Conservation (phyloP, 2,797 vertebrate genomes). For the Protosalanx chinensis region DNA sequence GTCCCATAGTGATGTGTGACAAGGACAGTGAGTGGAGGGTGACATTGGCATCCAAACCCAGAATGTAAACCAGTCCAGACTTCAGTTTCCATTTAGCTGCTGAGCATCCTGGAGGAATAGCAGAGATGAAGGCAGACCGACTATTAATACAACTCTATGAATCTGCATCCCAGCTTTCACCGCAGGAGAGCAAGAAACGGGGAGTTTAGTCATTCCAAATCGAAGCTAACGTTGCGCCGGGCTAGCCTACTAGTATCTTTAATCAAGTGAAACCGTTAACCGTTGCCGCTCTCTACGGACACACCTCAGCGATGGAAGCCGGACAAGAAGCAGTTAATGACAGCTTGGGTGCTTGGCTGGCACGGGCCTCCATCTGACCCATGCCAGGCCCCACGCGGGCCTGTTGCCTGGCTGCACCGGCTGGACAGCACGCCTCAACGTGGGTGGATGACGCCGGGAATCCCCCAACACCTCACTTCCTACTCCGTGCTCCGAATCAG, state of each 20-base stretch:
- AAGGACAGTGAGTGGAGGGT: constrained; percentile 44
- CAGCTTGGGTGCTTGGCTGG: constrained; percentile 38
- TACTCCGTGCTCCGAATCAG: constrained; percentile 48
- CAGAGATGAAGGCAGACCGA: constrained; percentile 66
- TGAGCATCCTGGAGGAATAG: constrained; percentile 64
- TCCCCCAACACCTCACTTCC: constrained; percentile 38
- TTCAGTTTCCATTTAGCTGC: constrained; percentile 69
- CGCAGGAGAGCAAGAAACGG: constrained; percentile 47
- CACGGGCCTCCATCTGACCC: constrained; percentile 39
- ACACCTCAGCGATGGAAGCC: not conserved
- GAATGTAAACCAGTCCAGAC: constrained; percentile 65
- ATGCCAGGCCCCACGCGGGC: constrained; percentile 39
- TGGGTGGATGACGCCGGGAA: constrained; percentile 40
- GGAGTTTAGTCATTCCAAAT: constrained; percentile 29
- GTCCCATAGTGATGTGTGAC: constrained; percentile 31
- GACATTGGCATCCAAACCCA: constrained; percentile 59
- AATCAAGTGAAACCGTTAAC: not conserved
- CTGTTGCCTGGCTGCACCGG: constrained; percentile 47
- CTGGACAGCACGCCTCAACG: constrained; percentile 24
- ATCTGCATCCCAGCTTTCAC: constrained; percentile 62
- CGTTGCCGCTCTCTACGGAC: not conserved
- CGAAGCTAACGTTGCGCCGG: not conserved
- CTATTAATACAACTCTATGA: constrained; percentile 68
- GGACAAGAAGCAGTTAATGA: not conserved
- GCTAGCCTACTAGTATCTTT: not conserved